Percentiles rank a stretch among this genome's conserved stretches.
Conservation (phyloP, 2,797 vertebrate species). For the Gambelia wislizenii region DNA sequence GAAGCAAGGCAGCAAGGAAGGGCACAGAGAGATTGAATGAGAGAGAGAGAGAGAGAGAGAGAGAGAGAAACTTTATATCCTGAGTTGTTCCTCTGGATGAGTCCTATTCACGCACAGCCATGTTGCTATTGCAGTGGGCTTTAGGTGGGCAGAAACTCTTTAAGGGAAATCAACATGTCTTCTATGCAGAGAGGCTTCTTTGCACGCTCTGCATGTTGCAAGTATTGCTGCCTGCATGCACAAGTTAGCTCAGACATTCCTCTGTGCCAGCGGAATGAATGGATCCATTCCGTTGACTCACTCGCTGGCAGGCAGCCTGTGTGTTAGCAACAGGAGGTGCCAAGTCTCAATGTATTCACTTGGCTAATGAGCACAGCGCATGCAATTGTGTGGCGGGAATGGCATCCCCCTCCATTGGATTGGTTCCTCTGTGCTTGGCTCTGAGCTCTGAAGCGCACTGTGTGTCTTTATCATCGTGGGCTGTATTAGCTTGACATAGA, state of each 20-base stretch:
- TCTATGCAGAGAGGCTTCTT: background rate
- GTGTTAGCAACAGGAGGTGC: conserved; percentile 14
- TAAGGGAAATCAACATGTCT: too few species aligned
- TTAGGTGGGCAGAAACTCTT: background rate
- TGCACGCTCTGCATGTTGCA: background rate
- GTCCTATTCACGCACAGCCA: too few species aligned
- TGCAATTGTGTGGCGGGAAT: conserved; percentile 11
- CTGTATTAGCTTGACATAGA: background rate
- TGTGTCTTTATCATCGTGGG: conserved; percentile 9
- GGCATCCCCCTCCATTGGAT: background rate
- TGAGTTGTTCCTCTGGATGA: background rate
- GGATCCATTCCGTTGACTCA: conserved; percentile 3
- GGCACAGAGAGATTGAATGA: too few species aligned
- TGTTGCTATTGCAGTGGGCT: background rate
- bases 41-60: background rate
- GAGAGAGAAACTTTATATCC: background rate
- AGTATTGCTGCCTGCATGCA: background rate
- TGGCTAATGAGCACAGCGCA: background rate
- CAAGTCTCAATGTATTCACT: conserved; percentile 27
- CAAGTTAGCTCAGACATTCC: conserved; percentile 7
- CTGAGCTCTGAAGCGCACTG: background rate
- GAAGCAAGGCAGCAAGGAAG: background rate
- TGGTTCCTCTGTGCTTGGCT: conserved; percentile 20
- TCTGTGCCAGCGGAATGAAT: background rate
- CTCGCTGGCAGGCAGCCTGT: conserved; percentile 9